A percentile compares a stretch with the other conserved stretches of the same genome.
phyloP scores from a whole-genome alignment of 2,113 vertebrate genomes.

The Nesoenas mayeri region DNA sequence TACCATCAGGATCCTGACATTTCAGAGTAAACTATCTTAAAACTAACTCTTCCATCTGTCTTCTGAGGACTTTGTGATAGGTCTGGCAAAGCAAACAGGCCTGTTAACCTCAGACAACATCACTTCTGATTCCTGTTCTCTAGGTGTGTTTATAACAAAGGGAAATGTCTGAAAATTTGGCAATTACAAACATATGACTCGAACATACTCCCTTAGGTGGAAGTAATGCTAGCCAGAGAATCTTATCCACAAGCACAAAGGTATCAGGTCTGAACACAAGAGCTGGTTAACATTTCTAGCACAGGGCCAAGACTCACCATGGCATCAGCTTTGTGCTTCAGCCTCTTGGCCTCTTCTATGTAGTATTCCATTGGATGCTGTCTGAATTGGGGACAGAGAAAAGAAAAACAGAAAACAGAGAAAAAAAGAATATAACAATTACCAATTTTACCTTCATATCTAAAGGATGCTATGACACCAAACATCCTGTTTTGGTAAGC shows the following conservation, averaged over 20 bases:
- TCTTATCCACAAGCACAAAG: not conserved
- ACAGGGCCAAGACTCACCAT: slow-evolving; percentile 75
- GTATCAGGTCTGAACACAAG: not conserved
- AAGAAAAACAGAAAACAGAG: not conserved
- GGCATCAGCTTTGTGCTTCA: slow-evolving; percentile 95
- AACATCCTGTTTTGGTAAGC: not conserved
- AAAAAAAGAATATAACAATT: not conserved
- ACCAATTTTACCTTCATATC: not conserved
- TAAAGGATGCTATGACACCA: not conserved
- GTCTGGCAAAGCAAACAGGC: not conserved
- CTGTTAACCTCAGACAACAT: not conserved
- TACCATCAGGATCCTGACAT: not conserved
- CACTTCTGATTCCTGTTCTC: not conserved
- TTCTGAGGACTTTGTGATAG: not conserved
- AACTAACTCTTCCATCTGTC: not conserved
- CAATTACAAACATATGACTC: not conserved
- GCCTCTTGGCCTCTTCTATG: slow-evolving; percentile 89
- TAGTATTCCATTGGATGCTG: slow-evolving; percentile 83
- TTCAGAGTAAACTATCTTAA: not conserved
- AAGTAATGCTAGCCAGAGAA: not conserved
- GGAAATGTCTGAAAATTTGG: not conserved
- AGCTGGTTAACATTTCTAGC: not conserved
- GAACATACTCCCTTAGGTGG: not conserved
- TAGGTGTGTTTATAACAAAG: not conserved
- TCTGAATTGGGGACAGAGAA: slow-evolving; percentile 65